Conservation (phyloP, 2,797 vertebrate species). For the Setipinna tenuifilis region DNA sequence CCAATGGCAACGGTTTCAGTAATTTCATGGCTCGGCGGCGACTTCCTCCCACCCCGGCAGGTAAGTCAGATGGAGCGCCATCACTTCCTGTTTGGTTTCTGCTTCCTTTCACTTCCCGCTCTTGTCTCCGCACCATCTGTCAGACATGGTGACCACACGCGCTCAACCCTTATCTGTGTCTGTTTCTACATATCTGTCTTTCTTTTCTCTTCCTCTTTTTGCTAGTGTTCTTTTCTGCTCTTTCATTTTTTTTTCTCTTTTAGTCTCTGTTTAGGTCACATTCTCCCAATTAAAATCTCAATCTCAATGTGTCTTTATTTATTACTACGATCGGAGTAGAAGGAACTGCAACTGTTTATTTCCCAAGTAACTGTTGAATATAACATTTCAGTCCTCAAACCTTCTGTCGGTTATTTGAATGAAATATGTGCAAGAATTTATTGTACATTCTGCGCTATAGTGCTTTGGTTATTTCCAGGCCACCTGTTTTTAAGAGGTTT, state of each 20-base stretch:
- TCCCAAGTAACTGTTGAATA: too few relatives aligned
- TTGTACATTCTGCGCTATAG: too few relatives aligned
- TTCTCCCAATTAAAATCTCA: not conserved
- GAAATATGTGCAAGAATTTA: too few relatives aligned
- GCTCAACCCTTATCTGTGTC: too few relatives aligned
- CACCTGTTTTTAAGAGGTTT: too few relatives aligned
- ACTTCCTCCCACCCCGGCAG: constrained; percentile 87
- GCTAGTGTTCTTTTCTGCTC: not conserved
- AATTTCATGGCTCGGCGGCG: constrained; percentile 71
- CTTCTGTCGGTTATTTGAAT: too few relatives aligned
- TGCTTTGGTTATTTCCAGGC: too few relatives aligned
- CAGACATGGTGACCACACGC: not conserved
- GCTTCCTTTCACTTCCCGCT: not conserved
- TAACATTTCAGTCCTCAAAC: too few relatives aligned
- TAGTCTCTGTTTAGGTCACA: not conserved
- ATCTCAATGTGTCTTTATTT: not conserved
- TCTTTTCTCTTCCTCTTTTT: not conserved
- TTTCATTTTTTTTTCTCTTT: not conserved
- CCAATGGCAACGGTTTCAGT: constrained; percentile 50
- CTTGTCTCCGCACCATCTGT: not conserved
- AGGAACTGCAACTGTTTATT: too few relatives aligned
- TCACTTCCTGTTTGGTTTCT: constrained; percentile 14
- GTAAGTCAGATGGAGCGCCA: constrained; percentile 59
- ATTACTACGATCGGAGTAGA: too few relatives aligned
- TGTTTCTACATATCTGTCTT: not conserved